phyloP scores from a whole-genome alignment of 2,113 vertebrate genomes.

The Cercocebus atys region DNA sequence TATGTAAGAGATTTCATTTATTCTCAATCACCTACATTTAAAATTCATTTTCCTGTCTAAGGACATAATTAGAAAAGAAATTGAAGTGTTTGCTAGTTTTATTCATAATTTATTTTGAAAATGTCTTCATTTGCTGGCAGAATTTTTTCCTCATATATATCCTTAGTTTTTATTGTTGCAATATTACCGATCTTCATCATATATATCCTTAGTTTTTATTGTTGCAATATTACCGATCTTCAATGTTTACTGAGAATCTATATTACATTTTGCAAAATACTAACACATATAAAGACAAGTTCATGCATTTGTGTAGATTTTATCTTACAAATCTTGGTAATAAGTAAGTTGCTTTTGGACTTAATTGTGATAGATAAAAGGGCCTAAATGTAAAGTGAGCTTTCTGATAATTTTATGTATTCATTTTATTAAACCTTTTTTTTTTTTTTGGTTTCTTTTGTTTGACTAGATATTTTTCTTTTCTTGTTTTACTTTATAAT shows the following conservation, averaged over 20 bases:
- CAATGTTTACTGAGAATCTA: not conserved
- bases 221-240: not conserved
- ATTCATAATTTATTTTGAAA: slow-evolving; percentile 8
- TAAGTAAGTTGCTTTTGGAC: not conserved
- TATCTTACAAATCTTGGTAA: not conserved
- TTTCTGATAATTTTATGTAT: not conserved
- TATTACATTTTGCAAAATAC: not conserved
- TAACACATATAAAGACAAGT: not conserved
- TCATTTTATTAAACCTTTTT: not conserved
- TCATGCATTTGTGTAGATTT: not conserved
- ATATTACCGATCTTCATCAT: not conserved
- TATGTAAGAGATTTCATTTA: slow-evolving; percentile 33
- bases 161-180: not conserved
- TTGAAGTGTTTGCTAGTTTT: not conserved
- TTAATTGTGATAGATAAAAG: not conserved
- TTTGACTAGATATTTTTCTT: not conserved
- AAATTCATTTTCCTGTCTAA: not conserved
- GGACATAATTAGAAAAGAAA: slow-evolving; percentile 8
- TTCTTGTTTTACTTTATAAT: not conserved
- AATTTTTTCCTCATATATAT: not conserved
- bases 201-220: not conserved
- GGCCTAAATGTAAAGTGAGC: not conserved
- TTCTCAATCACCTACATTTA: slow-evolving; percentile 21
- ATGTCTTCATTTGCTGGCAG: not conserved
- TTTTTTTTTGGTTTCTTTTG: not conserved